Evolutionary conservation across 2,888 invertebrate species (phyloP).

Genomic region (Xestia xanthographa): DNA sequence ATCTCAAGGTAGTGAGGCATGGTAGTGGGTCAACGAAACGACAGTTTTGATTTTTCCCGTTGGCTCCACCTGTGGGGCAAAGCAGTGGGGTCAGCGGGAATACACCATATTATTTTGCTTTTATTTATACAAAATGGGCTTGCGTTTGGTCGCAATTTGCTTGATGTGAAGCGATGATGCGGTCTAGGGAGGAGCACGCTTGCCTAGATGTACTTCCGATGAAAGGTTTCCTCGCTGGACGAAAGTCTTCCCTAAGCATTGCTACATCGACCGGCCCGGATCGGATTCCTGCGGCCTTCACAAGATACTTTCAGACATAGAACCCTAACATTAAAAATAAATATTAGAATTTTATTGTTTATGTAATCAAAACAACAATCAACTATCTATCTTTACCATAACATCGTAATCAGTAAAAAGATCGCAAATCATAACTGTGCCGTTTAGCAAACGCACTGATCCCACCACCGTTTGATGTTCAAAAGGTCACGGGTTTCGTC

Average conservation of each 20-base stretch:
- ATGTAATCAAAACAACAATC: neutral
- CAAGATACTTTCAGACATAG: neutral
- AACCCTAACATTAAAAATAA: neutral
- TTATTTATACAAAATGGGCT: neutral
- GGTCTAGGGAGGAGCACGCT: no score
- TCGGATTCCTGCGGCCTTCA: neutral
- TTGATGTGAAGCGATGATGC: neutral
- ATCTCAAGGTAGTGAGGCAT: no score
- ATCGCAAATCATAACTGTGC: constrained; percentile 58
- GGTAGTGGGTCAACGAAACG: no score
- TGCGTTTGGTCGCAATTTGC: neutral
- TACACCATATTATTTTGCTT: neutral
- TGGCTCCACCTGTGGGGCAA: no score
- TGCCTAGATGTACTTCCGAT: neutral
- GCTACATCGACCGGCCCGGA: neutral
- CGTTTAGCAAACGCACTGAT: constrained; percentile 60
- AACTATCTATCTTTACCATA: neutral
- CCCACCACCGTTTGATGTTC: constrained; percentile 63
- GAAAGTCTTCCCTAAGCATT: neutral
- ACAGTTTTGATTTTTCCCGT: no score
- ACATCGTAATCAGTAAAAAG: constrained; percentile 46
- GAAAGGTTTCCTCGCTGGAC: neutral
- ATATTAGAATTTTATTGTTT: neutral
- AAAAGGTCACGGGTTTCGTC: constrained; percentile 76
- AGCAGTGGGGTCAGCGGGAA: no score